phyloP scores from a whole-genome alignment of 2,113 vertebrate genomes.

The Cyprinodon variegatus region DNA sequence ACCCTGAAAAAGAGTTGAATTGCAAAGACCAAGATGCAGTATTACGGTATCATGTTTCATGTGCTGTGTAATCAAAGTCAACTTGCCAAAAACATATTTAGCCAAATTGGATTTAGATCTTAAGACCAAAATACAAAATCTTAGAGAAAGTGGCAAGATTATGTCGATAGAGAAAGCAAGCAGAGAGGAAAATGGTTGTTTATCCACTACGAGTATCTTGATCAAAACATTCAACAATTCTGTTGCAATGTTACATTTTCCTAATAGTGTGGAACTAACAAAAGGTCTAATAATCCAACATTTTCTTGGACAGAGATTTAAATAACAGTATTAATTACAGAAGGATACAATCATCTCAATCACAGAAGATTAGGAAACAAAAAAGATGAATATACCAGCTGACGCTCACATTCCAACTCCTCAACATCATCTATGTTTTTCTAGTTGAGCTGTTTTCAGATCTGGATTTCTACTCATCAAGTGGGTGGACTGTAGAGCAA shows the following conservation, averaged over 20 bases:
- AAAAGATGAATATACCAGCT: background rate
- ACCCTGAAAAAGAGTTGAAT: background rate
- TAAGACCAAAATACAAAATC: background rate
- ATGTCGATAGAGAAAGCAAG: background rate
- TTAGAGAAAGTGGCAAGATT: background rate
- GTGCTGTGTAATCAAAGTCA: background rate
- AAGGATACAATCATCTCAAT: background rate
- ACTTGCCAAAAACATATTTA: background rate
- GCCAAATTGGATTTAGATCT: background rate
- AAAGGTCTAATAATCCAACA: no score
- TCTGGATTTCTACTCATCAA: background rate
- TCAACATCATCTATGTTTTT: background rate
- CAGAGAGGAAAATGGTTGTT: background rate
- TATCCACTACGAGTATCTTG: background rate
- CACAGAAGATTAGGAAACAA: background rate
- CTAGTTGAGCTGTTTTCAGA: background rate
- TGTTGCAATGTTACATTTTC: background rate
- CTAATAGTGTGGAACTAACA: background rate
- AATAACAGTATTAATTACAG: background rate
- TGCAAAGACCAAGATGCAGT: background rate
- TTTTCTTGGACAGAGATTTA: background rate
- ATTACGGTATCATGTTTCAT: background rate
- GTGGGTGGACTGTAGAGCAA: background rate
- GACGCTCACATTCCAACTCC: background rate
- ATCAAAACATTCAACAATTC: background rate